These are phyloP conservation scores for Drosophila mojavensis DNA, from an alignment of 1,140 invertebrate genomes.

Conservation along the genomic window DNA sequence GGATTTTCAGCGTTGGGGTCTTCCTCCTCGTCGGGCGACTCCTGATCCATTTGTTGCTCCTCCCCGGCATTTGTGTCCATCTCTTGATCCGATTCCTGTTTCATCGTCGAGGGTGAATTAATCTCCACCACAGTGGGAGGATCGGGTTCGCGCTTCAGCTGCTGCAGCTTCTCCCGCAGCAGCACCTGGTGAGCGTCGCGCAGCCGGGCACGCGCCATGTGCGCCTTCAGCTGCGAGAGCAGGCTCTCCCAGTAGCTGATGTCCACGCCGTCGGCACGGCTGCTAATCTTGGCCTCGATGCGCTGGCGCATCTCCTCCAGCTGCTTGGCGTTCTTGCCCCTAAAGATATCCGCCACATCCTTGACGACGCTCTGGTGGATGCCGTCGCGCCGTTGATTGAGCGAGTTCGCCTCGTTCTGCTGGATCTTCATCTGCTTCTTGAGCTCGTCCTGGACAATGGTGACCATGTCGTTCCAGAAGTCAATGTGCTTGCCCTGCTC, in stretches of 20 bases:
- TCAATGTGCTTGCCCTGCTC: slow-evolving; percentile 94
- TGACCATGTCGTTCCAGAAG: slow-evolving; percentile 99
- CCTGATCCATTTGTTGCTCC: neutral
- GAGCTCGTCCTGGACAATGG: slow-evolving; percentile 98
- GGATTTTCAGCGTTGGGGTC: slow-evolving; percentile 83
- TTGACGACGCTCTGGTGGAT: slow-evolving; percentile 96
- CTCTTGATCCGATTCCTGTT: slow-evolving; percentile 21
- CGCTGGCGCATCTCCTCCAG: slow-evolving; percentile 92
- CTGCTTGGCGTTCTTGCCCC: slow-evolving; percentile 96
- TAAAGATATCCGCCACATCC: slow-evolving; percentile 94
- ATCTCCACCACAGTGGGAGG: slow-evolving; percentile 54
- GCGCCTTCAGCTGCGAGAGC: slow-evolving; percentile 96
- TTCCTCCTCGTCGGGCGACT: slow-evolving; percentile 45
- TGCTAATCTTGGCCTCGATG: slow-evolving; percentile 95
- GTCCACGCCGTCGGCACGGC: slow-evolving; percentile 95
- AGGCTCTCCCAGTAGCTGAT: slow-evolving; percentile 99
- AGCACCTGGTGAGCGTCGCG: slow-evolving; percentile 96
- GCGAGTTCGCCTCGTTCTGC: slow-evolving; percentile 86
- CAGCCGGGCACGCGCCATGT: slow-evolving; percentile 96
- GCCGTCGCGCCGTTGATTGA: slow-evolving; percentile 92
- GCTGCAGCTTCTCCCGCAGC: slow-evolving; percentile 93
- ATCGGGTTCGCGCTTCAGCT: slow-evolving; percentile 91
- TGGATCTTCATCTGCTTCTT: slow-evolving; percentile 92
- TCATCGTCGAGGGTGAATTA: neutral
- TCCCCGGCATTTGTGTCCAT: slow-evolving; percentile 14